phyloP scores from a whole-genome alignment of 2,888 invertebrate species.

The Synanthedon formicaeformis region DNA sequence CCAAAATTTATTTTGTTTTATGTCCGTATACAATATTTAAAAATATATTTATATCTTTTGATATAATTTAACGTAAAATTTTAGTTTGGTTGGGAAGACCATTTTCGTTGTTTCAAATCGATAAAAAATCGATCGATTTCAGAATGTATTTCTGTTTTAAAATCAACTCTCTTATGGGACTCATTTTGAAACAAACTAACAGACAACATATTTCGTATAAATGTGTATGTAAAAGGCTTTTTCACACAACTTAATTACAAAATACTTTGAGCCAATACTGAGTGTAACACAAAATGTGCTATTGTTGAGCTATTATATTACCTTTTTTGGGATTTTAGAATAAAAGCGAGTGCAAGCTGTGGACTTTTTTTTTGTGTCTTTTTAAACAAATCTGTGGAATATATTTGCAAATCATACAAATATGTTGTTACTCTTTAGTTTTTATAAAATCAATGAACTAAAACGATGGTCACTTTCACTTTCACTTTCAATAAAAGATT shows the following conservation, averaged over 20 bases:
- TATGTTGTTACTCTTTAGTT: conserved; percentile 1
- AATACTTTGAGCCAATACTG: conserved; percentile 66
- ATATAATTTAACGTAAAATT: too few species aligned
- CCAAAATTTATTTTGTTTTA: too few species aligned
- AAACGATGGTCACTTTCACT: too few species aligned
- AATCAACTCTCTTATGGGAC: not conserved
- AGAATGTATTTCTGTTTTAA: too few species aligned
- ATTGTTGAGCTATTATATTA: not conserved
- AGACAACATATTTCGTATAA: not conserved
- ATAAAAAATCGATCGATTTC: not conserved
- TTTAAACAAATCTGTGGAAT: conserved; percentile 1
- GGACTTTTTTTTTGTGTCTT: not conserved
- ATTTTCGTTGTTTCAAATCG: too few species aligned
- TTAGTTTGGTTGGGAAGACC: too few species aligned
- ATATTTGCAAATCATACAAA: conserved; percentile 4
- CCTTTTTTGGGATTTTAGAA: too few species aligned
- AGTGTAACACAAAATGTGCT: conserved; percentile 20
- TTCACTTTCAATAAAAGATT: too few species aligned
- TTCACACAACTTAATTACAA: conserved; percentile 5
- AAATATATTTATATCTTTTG: too few species aligned
- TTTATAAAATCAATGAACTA: not conserved
- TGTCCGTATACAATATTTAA: too few species aligned
- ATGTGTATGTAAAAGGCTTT: not conserved
- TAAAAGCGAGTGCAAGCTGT: too few species aligned
- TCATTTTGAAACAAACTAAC: not conserved